A percentile compares a stretch with the other conserved stretches of the same genome.
phyloP scores from a whole-genome alignment of 2,797 vertebrate species.

The Morelia viridis region DNA sequence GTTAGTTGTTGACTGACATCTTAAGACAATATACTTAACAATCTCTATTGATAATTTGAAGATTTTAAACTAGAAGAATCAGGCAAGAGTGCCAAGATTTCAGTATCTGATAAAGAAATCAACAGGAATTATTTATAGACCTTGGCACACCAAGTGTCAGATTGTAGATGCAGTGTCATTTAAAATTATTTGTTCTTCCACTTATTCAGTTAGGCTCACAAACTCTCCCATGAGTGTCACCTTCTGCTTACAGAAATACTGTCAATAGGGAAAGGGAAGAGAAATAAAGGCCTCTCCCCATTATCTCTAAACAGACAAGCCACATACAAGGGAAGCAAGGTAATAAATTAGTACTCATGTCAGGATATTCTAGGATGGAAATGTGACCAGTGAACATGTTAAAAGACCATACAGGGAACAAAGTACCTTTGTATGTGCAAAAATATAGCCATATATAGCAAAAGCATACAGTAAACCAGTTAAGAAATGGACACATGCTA shows the following conservation, averaged over 20 bases:
- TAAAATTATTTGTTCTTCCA: neutral
- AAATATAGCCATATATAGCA: neutral
- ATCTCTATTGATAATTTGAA: neutral
- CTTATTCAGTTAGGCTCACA: neutral
- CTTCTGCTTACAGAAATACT: neutral
- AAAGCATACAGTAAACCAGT: neutral
- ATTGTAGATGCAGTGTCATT: neutral
- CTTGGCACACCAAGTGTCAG: neutral
- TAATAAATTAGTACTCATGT: neutral
- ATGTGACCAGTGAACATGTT: neutral
- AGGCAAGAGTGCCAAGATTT: neutral
- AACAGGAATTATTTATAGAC: neutral
- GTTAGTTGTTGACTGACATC: neutral
- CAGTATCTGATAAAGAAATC: neutral
- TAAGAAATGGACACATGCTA: neutral
- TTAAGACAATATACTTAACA: neutral
- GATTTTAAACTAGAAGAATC: neutral
- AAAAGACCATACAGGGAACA: neutral
- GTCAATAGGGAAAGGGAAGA: neutral
- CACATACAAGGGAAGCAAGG: neutral
- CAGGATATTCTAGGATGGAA: neutral
- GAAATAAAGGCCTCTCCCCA: neutral
- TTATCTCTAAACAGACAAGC: neutral
- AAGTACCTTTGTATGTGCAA: neutral
- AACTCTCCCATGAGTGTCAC: neutral